Conservation (phyloP, 2,113 vertebrate species). For the Climacteris rufus region DNA sequence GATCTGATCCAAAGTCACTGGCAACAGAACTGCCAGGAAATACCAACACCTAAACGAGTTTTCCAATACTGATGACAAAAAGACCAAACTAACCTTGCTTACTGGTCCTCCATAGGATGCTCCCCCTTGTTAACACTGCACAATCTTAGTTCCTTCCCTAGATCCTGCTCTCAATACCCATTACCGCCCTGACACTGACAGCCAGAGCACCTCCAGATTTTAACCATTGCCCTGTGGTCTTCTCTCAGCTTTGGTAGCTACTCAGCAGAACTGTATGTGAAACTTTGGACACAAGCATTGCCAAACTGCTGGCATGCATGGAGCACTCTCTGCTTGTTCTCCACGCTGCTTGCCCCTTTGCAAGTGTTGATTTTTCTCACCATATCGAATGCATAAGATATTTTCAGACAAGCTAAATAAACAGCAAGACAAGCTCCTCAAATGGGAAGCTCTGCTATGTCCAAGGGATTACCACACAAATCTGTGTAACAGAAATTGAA, state of each 20-base stretch:
- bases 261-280: not conserved
- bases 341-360: not conserved
- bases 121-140: not conserved
- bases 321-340: not conserved
- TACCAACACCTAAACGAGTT: not conserved
- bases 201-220: fast-evolving
- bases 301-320: not conserved
- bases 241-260: not conserved
- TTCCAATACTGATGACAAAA: not conserved
- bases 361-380: not conserved
- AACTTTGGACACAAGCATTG: not conserved
- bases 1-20: not conserved
- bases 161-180: not conserved
- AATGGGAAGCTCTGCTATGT: not conserved
- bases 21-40: not conserved
- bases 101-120: not conserved
- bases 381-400: fast-evolving
- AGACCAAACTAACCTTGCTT: not conserved
- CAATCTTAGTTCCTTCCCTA: not conserved
- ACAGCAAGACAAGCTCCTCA: not conserved
- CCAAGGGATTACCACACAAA: not conserved
- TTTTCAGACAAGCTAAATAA: not conserved
- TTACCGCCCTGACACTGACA: not conserved
- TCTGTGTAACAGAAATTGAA: not conserved
- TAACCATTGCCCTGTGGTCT: not conserved